Conservation (phyloP, 1,140 invertebrate genomes). For the Patella vulgata region DNA sequence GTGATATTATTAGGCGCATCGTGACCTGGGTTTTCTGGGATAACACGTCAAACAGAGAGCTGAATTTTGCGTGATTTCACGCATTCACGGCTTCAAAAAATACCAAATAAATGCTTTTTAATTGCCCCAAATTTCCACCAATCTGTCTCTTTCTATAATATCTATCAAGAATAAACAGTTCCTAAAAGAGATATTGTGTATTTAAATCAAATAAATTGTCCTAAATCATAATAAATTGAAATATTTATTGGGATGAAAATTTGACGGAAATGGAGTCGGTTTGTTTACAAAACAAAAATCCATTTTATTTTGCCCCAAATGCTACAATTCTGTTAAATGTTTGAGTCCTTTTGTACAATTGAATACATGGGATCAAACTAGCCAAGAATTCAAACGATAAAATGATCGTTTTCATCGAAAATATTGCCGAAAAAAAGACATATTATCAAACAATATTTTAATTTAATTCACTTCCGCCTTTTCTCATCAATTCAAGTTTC, state of each 20-base stretch:
- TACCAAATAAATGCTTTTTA: not conserved
- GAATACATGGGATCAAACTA: no score
- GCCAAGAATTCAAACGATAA: no score
- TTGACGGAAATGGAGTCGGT: not conserved
- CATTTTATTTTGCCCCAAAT: not conserved
- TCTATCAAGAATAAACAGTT: no score
- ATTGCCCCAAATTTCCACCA: no score
- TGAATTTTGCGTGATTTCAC: slow-evolving; percentile 1
- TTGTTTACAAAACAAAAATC: not conserved
- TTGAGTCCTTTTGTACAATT: no score
- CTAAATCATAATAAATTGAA: slow-evolving; percentile 7
- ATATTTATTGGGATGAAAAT: not conserved
- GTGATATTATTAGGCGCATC: slow-evolving; percentile 7
- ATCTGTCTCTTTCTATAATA: no score
- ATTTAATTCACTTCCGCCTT: no score
- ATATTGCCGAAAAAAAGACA: no score
- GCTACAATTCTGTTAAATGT: no score
- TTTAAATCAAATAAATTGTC: slow-evolving; percentile 17
- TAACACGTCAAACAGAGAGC: not conserved
- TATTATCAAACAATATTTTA: no score
- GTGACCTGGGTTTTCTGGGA: not conserved
- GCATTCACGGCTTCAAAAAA: slow-evolving; percentile 4
- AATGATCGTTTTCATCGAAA: no score
- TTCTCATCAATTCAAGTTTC: no score
- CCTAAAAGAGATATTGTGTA: slow-evolving; percentile 30